Base-by-base conservation (phyloP, 2,888 invertebrate genomes). In the Isotomurus palustris region DNA sequence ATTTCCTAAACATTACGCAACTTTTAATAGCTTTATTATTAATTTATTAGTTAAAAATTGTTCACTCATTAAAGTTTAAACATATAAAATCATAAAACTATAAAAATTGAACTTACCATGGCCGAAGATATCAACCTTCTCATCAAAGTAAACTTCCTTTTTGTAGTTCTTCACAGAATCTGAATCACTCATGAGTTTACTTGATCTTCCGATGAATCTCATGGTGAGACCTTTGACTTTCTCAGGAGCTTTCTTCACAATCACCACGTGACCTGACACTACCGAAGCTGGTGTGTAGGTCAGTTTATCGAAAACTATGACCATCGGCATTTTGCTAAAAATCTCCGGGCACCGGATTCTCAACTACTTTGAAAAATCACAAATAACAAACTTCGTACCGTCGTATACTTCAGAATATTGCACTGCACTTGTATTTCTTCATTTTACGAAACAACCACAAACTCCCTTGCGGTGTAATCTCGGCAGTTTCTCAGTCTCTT, bases 241-340 rank as follows among this genome's bases (percentile, higher is more conserved):
- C 43, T 64, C 57, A n/a, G 61, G 57, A 54, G 54, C 57, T 48
- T 57, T 64, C 28, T 52, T 58, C 4, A 61, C 58, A 22, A 64
- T 49, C 41, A 64, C 50, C 5, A 64, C 61, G 28, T 64, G 61
- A 14, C 64, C 64, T 8, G 61, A 59, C 21, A 64, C 58, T 40
- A 56, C 40, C 17, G 56, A 54, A 14, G 61, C 64, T 19, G 64
- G 64, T 2, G 52, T 32, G 32, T 64, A 62, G 25, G 50, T 12
- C 55, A 54, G 19, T 36, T 64, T 61, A 21, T 64, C 64, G 29
- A 56, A 64, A 8, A 61, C 62, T 14, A 64, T 59, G 51, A 61
- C 56, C 64, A 64, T 62, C 44, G 64, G 64, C 64, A 64, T 64
- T 35, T 52, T 62, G 50, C n/a, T n/a, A n/a, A n/a, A n/a, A n/a